Evolutionary conservation across 2,888 invertebrate species (phyloP), one percentile per base, ranked within the genome.

Genomic region (Oscheius onirici): DNA sequence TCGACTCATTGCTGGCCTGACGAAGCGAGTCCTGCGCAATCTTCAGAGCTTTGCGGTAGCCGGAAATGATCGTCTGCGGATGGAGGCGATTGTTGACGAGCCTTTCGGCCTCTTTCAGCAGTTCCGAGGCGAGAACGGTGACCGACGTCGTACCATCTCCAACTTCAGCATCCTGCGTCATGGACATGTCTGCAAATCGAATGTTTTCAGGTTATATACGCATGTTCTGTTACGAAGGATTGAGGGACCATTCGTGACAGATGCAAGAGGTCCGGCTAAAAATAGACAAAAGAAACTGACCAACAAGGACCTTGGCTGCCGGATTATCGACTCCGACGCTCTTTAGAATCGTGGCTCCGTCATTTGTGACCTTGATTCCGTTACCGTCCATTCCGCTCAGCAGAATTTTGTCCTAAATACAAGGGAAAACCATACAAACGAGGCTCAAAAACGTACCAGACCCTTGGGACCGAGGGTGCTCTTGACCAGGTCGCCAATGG

Each of bases 91-190:
- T 93, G 68, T 93, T 93, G 71, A 99, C 91, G 63, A 99, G 90
- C 86, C 93, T 93, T 88, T 99, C 99, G 17, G 97, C 97, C 90
- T 97, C 96, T 87, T 89, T 81, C 3, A 99, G 90, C 63, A 99
- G 89, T 89, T 99, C 97, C 65, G 96, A 92, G 81, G 97, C 97
- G 90, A 92, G 89, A 51, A 96, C 97, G 67, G 97, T 95, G 0
- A 99, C 99, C 0, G 97, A 97, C 49, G 99, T 99, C n/a, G 99
- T 99, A 15, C 99, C 99, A 91, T 99, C 99, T 54, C 99, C 99
- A 72, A 99, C 97, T 91, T 99, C 99, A 88, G 95, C 95, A 90
- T 99, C 99, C 88, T 99, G 99, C 2, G 95, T 95, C 89, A 94
- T 93, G 15, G 97, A 94, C 92, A 99, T 97, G 83, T 99, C 95